These are phyloP conservation scores for Diogma glabrata DNA, from an alignment of 2,888 invertebrate genomes.

Conservation along the genomic window DNA sequence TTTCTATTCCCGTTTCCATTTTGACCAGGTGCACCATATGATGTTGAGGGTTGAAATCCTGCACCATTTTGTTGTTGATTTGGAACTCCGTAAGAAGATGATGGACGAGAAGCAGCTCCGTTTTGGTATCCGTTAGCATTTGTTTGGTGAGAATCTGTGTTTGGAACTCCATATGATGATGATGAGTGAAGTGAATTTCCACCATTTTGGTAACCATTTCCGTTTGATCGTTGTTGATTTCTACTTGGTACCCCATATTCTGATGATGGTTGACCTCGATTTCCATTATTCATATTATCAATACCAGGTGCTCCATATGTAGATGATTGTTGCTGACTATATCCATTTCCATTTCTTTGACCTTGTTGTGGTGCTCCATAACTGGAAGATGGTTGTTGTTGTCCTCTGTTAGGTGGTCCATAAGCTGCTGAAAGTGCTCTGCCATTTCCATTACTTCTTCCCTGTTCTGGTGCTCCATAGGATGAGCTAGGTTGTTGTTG, in stretches of 20 bases:
- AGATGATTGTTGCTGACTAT: slow-evolving; percentile 20
- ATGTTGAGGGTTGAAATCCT: slow-evolving; percentile 28
- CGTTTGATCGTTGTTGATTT: slow-evolving; percentile 15
- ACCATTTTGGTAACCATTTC: slow-evolving; percentile 18
- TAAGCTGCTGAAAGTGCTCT: slow-evolving; percentile 18
- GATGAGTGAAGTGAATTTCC: slow-evolving; percentile 23
- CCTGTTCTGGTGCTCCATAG: slow-evolving; percentile 21
- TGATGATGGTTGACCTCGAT: slow-evolving; percentile 21
- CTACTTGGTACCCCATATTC: slow-evolving; percentile 23
- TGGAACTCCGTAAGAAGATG: slow-evolving; percentile 21
- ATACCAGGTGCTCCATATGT: slow-evolving; percentile 21
- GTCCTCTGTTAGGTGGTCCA: background rate
- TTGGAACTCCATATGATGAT: slow-evolving; percentile 39
- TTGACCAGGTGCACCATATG: slow-evolving; percentile 40
- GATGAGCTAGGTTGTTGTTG: slow-evolving; percentile 20
- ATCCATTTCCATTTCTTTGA: slow-evolving; percentile 17
- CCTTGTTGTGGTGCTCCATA: slow-evolving; percentile 8
- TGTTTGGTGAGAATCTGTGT: slow-evolving; percentile 20
- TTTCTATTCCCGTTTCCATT: slow-evolving; percentile 24
- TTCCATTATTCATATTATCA: slow-evolving; percentile 25
- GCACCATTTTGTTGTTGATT: slow-evolving; percentile 21
- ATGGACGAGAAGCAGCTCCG: slow-evolving; percentile 15
- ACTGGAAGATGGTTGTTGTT: background rate
- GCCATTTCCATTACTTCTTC: slow-evolving; percentile 15
- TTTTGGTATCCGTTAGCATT: background rate